Evolutionary conservation across 2,888 invertebrate species (phyloP).

Genomic region (Abscondita cerata): DNA sequence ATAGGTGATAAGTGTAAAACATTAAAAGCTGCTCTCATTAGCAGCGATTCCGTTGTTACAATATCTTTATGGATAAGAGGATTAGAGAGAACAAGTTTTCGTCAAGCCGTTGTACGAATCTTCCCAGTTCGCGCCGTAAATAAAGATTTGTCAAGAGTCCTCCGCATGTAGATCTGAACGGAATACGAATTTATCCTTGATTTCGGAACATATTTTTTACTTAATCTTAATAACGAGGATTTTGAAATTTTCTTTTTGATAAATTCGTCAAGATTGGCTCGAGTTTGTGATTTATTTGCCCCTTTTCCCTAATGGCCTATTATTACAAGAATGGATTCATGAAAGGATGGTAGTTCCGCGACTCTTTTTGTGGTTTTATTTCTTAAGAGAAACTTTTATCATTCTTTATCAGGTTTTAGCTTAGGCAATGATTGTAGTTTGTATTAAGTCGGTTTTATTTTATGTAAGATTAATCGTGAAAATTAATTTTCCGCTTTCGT

Average conservation of each 20-base stretch:
- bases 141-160: slow-evolving; percentile 41
- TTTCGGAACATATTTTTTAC: slow-evolving; percentile 48
- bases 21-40: slow-evolving; percentile 31
- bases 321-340: slow-evolving; percentile 29
- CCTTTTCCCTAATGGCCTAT: slow-evolving; percentile 34
- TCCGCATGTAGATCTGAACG: slow-evolving; percentile 40
- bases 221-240: slow-evolving; percentile 48
- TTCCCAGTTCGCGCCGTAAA: slow-evolving; percentile 38
- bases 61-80: slow-evolving; percentile 33
- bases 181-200: slow-evolving; percentile 43
- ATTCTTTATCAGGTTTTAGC: slow-evolving; percentile 24
- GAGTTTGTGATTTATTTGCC: slow-evolving; percentile 41
- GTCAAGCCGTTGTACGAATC: slow-evolving; percentile 21
- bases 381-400: slow-evolving; percentile 24
- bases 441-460: slow-evolving; percentile 8
- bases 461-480: not conserved
- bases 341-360: slow-evolving; percentile 24
- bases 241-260: slow-evolving; percentile 44
- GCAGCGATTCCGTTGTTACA: slow-evolving; percentile 29
- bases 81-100: slow-evolving; percentile 34
- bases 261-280: slow-evolving; percentile 42
- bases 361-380: slow-evolving; percentile 24
- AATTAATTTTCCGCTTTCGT: not conserved
- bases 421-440: slow-evolving; percentile 12
- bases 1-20: slow-evolving; percentile 25